Percentiles rank a stretch among this genome's conserved stretches.
Conservation (phyloP, 2,797 vertebrate species). For the Anolis apletophallus region DNA sequence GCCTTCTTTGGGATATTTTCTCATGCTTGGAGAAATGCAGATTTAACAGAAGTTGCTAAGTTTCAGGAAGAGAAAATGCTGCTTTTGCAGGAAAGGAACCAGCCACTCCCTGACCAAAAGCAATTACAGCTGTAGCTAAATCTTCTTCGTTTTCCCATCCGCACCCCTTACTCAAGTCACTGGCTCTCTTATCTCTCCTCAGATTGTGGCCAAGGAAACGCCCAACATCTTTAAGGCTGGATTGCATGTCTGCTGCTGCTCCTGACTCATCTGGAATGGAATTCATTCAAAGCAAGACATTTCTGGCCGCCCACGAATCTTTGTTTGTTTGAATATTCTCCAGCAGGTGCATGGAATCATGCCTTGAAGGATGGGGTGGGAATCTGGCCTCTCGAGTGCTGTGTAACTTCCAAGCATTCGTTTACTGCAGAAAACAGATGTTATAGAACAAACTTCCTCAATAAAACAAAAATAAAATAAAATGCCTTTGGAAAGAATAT, state of each 20-base stretch:
- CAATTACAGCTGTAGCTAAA: constrained; percentile 17
- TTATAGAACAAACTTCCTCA: not conserved
- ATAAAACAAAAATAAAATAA: not conserved
- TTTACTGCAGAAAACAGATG: constrained; percentile 17
- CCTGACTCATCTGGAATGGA: not conserved
- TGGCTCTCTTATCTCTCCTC: constrained; percentile 9
- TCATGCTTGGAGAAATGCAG: not conserved
- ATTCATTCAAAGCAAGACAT: constrained; percentile 11
- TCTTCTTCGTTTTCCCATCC: not conserved
- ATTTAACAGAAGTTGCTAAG: constrained; percentile 42
- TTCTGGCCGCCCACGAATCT: not conserved
- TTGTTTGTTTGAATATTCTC: constrained; percentile 31
- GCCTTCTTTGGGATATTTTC: not conserved
- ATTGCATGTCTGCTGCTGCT: not conserved
- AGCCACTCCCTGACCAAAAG: constrained; percentile 49
- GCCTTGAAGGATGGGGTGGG: constrained; percentile 5
- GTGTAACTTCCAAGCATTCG: constrained; percentile 13
- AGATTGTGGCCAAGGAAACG: not conserved
- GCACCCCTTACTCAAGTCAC: not conserved
- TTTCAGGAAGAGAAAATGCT: constrained; percentile 53
- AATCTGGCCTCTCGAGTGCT: not conserved
- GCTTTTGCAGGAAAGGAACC: constrained; percentile 45
- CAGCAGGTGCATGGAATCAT: constrained; percentile 29
- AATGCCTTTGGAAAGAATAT: not conserved
- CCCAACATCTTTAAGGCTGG: not conserved